phyloP scores from a whole-genome alignment of 2,797 vertebrate species.

The Acipenser transmontanus region DNA sequence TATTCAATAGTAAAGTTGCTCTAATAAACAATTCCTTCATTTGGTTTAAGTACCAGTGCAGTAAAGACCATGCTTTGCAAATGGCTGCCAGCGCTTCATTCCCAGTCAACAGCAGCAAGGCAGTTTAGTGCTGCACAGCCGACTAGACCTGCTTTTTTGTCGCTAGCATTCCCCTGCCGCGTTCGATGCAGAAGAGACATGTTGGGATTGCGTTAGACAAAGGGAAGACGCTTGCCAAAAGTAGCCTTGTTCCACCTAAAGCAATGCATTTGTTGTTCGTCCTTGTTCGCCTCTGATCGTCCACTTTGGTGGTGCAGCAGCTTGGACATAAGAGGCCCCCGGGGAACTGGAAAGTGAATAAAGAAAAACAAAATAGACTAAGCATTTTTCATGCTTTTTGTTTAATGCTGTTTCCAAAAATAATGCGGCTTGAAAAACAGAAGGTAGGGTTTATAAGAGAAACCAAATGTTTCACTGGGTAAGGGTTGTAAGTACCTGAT shows the following conservation, averaged over 20 bases:
- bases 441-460: slow-evolving; percentile 86
- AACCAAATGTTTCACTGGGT: slow-evolving; percentile 83
- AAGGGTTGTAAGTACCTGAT: slow-evolving; percentile 97
- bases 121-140: slow-evolving; percentile 37
- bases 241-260: slow-evolving; percentile 50
- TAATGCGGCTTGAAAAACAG: slow-evolving; percentile 77
- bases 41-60: too few relatives aligned
- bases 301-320: slow-evolving; percentile 51
- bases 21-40: too few relatives aligned
- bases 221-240: slow-evolving; percentile 63
- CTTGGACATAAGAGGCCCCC: slow-evolving; percentile 77
- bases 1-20: too few relatives aligned
- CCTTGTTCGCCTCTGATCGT: slow-evolving; percentile 43
- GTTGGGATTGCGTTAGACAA: slow-evolving; percentile 61
- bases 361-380: slow-evolving; percentile 77
- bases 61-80: too few relatives aligned
- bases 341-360: slow-evolving; percentile 91
- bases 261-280: slow-evolving; percentile 51
- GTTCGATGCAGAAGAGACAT: slow-evolving; percentile 33
- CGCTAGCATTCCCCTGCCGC: slow-evolving; percentile 67
- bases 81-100: too few relatives aligned
- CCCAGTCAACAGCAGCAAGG: too few relatives aligned
- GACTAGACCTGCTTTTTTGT: slow-evolving; percentile 47
- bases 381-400: slow-evolving; percentile 64
- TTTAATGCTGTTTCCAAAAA: slow-evolving; percentile 89